Evolutionary conservation across 2,888 invertebrate species (phyloP).

Genomic region (Eupithecia centaureata): DNA sequence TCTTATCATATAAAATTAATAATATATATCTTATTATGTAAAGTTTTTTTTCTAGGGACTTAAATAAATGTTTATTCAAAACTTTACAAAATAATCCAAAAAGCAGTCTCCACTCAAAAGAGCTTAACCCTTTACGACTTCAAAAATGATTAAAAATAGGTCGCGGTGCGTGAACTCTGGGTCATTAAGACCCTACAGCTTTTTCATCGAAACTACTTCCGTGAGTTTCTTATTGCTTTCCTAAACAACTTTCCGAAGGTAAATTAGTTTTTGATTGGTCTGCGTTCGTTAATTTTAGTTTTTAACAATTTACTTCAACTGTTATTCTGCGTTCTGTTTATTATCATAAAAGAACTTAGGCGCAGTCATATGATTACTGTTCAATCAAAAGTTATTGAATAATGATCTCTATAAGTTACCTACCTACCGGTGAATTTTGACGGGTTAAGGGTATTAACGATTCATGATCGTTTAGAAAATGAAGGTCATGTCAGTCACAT

Average conservation of each 20-base stretch:
- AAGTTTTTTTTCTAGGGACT: too few relatives aligned
- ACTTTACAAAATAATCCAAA: neutral
- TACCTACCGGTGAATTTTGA: too few relatives aligned
- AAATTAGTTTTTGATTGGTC: conserved; percentile 41
- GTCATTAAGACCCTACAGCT: conserved; percentile 67
- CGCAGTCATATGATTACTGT: too few relatives aligned
- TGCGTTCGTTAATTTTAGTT: conserved; percentile 12
- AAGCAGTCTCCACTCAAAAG: conserved; percentile 53
- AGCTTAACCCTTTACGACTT: conserved; percentile 67
- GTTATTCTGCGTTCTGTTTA: neutral
- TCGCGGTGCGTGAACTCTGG: conserved; percentile 72
- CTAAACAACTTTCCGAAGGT: conserved; percentile 32
- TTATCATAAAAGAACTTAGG: neutral
- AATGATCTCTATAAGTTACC: too few relatives aligned
- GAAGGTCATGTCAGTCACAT: too few relatives aligned
- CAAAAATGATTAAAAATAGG: conserved; percentile 84
- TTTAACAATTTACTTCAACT: neutral
- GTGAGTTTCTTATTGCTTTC: conserved; percentile 38
- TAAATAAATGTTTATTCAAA: too few relatives aligned
- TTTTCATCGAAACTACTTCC: conserved; percentile 58
- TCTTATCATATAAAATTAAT: too few relatives aligned
- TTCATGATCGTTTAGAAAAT: too few relatives aligned
- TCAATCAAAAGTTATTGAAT: too few relatives aligned
- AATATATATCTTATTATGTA: too few relatives aligned
- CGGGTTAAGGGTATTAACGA: too few relatives aligned